These are phyloP conservation scores for Ptychochromis oligacanthus DNA, from an alignment of 2,113 vertebrate species.

Conservation along the genomic window DNA sequence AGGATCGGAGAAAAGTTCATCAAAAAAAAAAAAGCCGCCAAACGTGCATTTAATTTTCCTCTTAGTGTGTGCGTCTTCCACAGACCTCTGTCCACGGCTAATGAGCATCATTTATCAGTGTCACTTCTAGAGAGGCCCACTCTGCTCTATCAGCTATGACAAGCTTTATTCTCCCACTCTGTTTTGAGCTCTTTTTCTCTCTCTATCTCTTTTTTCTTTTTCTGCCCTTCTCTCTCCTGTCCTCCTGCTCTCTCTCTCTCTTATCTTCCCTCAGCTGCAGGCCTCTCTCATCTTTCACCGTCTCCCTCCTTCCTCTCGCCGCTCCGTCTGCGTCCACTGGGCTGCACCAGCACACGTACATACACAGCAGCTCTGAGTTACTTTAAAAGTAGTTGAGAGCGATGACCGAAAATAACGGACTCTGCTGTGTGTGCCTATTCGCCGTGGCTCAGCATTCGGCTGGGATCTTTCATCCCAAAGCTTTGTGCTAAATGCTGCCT, in stretches of 20 bases:
- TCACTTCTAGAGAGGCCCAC: conserved; percentile 3
- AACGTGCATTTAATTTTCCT: background rate
- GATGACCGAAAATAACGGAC: background rate
- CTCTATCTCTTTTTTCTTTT: background rate
- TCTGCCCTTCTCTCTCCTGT: background rate
- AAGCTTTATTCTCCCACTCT: conserved; percentile 19
- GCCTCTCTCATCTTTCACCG: background rate
- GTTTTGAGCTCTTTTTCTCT: background rate
- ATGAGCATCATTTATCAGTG: conserved; percentile 50
- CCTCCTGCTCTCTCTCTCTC: background rate
- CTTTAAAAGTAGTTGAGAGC: background rate
- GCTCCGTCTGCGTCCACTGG: fast-evolving
- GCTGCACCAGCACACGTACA: background rate
- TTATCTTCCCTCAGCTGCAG: background rate
- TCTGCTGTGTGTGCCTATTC: conserved; percentile 3
- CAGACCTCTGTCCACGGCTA: conserved; percentile 1
- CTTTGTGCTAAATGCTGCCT: background rate
- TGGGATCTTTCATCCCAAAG: background rate
- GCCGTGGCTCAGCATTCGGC: background rate
- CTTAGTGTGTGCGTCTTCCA: background rate
- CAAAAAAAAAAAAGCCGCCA: background rate
- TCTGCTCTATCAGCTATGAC: conserved; percentile 41
- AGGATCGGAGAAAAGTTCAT: background rate
- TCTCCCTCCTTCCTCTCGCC: background rate
- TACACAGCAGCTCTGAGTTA: background rate